Evolutionary conservation across 2,797 vertebrate species (phyloP), one percentile per base, ranked within the genome.

Genomic region (Pteropus rufus): DNA sequence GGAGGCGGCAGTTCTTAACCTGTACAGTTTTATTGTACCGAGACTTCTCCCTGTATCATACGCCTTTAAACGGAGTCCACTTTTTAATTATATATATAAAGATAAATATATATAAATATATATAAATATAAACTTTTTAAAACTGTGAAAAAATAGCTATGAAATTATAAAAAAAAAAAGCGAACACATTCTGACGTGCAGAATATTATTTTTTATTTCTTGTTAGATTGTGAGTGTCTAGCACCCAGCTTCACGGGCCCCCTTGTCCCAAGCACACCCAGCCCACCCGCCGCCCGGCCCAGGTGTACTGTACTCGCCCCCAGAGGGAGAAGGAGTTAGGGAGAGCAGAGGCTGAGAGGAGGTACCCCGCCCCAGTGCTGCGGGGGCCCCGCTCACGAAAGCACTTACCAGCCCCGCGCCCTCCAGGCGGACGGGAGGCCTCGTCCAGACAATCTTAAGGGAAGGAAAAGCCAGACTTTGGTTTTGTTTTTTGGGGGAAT

Each of bases 391-490:
- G 98, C 98, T 98, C 94, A 97, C 98, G 97, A 99, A 98, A 99
- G 99, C 99, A 99, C 99, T 99, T 99, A 54, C 64, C 98, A 97
- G 98, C 98, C 96, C 98, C 95, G 95, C 96, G 95, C 98, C 98
- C 98, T 97, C 97, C 90, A 96, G 98, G 97, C 98, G 97, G 98
- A 95, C 98, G 97, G 91, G 98, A 98, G 98, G 98, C 98, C 96
- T 98, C 98, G 98, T 98, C 97, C 98, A 98, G 99, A 99, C 99
- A 99, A 99, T 99, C 99, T 98, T 98, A 98, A 98, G 98, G 98
- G 98, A 98, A 98, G 98, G 98, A 99, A 96, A 98, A 98, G 98
- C 98, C 98, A 98, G 98, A 98, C 98, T 98, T 98, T 70, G 92
- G 95, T 98, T 96, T 97, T 95, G 85, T 97, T 93, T 97, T 97